Conservation (phyloP, 2,113 vertebrate genomes). For the Pimephales promelas region DNA sequence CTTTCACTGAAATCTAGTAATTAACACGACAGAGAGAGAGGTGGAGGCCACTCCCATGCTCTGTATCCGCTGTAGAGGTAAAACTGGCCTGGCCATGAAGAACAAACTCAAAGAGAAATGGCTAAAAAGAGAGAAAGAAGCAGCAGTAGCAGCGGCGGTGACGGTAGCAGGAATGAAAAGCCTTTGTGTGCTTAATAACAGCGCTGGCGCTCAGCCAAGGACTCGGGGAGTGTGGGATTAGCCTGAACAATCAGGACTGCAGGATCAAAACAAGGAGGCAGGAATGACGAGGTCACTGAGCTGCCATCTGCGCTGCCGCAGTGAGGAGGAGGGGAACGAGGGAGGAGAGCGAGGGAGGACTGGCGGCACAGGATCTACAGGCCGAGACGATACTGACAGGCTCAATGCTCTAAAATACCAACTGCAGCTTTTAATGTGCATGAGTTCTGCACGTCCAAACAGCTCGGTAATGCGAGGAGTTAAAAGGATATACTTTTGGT, state of each 20-base stretch:
- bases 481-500: too few relatives aligned
- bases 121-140: conserved; percentile 41
- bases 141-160: conserved; percentile 64
- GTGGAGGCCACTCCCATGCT: neutral
- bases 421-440: neutral
- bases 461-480: neutral
- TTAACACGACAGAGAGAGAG: conserved; percentile 39
- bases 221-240: conserved; percentile 85
- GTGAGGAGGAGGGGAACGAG: conserved; percentile 80
- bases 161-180: conserved; percentile 83
- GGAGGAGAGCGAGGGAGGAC: conserved; percentile 70
- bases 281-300: conserved; percentile 87
- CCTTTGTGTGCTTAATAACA: conserved; percentile 89
- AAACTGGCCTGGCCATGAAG: conserved; percentile 19
- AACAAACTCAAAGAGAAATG: conserved; percentile 33
- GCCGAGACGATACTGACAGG: conserved; percentile 63
- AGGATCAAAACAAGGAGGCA: conserved; percentile 90
- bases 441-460: neutral
- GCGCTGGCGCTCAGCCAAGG: conserved; percentile 81
- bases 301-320: conserved; percentile 89
- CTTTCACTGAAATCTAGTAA: conserved; percentile 42
- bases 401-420: neutral
- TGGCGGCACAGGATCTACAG: conserved; percentile 63
- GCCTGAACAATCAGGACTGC: conserved; percentile 87
- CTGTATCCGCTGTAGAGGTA: conserved; percentile 9